These are phyloP conservation scores for Progne subis DNA, from an alignment of 2,113 vertebrate genomes.

Conservation along the genomic window DNA sequence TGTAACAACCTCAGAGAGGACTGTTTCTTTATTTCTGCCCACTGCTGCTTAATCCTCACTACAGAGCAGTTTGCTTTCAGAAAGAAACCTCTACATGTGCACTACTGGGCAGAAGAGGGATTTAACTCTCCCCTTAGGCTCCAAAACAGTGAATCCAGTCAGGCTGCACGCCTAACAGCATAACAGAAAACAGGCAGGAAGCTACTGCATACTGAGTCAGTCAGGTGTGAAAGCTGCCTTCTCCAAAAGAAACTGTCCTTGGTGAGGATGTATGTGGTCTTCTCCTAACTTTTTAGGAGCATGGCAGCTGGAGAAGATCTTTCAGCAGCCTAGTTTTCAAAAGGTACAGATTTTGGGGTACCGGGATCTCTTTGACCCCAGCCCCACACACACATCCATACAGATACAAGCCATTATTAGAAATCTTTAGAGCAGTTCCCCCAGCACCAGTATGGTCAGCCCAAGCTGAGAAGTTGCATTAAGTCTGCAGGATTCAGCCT, in stretches of 20 bases:
- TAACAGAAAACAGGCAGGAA: neutral
- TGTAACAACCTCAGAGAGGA: neutral
- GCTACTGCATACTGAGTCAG: accelerated
- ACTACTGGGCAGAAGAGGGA: neutral
- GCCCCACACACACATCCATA: neutral
- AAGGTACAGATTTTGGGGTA: neutral
- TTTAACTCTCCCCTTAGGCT: neutral
- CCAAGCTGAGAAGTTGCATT: neutral
- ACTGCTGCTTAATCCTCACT: neutral
- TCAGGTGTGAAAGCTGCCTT: neutral
- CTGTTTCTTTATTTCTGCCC: neutral
- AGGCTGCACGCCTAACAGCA: neutral
- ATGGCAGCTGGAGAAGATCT: neutral
- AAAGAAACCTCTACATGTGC: neutral
- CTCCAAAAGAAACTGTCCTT: neutral
- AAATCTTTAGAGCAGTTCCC: neutral
- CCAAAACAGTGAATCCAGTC: neutral
- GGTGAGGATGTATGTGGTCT: neutral
- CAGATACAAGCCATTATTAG: neutral
- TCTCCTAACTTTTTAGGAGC: neutral
- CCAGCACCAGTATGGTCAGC: neutral
- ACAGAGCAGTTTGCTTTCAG: neutral
- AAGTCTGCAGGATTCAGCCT: neutral
- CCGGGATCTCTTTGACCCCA: neutral
- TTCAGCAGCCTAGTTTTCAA: neutral